Percentiles rank a stretch among this genome's conserved stretches.
These are phyloP conservation scores for Paradoxurus hermaphroditus DNA, from an alignment of 2,113 vertebrate genomes.

Conservation along the genomic window DNA sequence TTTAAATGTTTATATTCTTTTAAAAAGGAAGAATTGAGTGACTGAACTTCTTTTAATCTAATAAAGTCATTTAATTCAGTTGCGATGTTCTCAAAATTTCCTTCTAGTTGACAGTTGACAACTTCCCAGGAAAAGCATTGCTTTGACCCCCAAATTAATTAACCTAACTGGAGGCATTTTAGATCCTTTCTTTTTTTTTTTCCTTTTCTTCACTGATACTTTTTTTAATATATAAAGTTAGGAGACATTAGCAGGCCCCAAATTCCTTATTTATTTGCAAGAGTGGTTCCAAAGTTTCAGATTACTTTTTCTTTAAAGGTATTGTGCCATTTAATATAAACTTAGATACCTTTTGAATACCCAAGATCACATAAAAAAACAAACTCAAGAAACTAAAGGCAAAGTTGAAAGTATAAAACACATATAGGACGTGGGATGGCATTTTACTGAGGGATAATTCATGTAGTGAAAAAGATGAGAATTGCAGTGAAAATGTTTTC, in stretches of 20 bases:
- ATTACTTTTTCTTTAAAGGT: background rate
- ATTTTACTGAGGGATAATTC: background rate
- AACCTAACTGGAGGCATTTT: background rate
- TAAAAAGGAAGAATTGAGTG: background rate
- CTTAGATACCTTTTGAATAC: background rate
- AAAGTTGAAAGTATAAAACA: background rate
- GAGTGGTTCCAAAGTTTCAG: background rate
- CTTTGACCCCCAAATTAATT: background rate
- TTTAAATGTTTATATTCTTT: background rate
- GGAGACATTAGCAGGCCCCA: background rate
- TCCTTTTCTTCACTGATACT: background rate
- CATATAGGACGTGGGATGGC: background rate
- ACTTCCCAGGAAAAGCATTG: background rate
- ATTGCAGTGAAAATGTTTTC: background rate
- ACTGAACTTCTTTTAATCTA: background rate
- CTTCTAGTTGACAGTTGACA: background rate
- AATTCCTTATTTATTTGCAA: background rate
- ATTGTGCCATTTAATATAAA: background rate
- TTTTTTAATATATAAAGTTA: conserved; percentile 20
- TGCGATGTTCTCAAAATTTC: background rate
- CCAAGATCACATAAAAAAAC: background rate
- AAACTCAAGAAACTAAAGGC: background rate
- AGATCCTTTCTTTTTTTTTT: background rate
- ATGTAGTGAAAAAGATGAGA: background rate
- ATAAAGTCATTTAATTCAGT: background rate